A percentile compares a stretch with the other conserved stretches of the same genome.
These are phyloP conservation scores for Engystomops pustulosus DNA, from an alignment of 2,113 vertebrate species.

Conservation along the genomic window DNA sequence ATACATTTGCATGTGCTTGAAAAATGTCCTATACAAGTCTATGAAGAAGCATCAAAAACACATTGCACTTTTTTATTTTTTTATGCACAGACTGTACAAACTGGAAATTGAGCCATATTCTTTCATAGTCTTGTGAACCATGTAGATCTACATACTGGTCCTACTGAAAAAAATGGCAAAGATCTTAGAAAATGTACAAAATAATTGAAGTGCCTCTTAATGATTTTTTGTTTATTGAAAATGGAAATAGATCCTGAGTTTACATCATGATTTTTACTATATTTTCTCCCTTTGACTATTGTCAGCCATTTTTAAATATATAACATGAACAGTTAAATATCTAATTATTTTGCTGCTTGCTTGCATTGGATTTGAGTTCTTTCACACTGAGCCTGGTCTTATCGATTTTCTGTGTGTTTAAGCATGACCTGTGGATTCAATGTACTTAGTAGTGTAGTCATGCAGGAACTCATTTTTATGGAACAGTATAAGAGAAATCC, in stretches of 20 bases:
- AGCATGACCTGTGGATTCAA: slow-evolving; percentile 30
- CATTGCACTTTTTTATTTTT: too few relatives aligned
- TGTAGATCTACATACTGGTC: too few relatives aligned
- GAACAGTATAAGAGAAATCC: background rate
- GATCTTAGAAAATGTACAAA: background rate
- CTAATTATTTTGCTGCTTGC: slow-evolving; percentile 28
- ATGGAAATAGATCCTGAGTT: too few relatives aligned
- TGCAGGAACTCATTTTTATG: background rate
- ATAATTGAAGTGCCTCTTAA: background rate
- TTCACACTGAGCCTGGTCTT: slow-evolving; percentile 6
- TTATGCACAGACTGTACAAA: too few relatives aligned
- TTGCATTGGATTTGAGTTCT: slow-evolving; percentile 27
- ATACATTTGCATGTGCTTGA: too few relatives aligned
- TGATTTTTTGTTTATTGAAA: too few relatives aligned
- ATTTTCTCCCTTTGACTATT: background rate
- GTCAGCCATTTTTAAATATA: background rate
- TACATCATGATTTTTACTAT: too few relatives aligned
- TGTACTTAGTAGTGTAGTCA: slow-evolving; percentile 6
- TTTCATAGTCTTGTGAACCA: too few relatives aligned
- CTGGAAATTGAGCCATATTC: too few relatives aligned
- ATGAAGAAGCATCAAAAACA: too few relatives aligned
- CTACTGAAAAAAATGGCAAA: background rate
- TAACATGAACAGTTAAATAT: slow-evolving; percentile 34
- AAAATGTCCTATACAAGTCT: too few relatives aligned
- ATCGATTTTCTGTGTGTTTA: slow-evolving; percentile 32